Conservation (phyloP, 1,140 invertebrate species). For the Megalonaias nervosa region DNA sequence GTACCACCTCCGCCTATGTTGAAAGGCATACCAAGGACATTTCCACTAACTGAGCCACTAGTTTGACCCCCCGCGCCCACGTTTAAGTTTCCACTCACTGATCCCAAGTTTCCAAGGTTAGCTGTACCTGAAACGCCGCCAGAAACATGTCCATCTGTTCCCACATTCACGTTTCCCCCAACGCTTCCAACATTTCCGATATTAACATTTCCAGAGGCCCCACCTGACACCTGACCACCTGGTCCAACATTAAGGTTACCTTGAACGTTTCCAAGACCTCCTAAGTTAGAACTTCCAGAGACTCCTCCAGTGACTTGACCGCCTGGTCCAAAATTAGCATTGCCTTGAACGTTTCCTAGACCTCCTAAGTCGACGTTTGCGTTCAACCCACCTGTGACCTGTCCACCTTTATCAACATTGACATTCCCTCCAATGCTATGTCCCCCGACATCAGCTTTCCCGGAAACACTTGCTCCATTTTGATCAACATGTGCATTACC, state of each 20-base stretch:
- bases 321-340: not conserved
- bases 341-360: conserved; percentile 6
- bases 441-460: not conserved
- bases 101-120: too few relatives aligned
- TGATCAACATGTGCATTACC: conserved; percentile 8
- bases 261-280: not conserved
- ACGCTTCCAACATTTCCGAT: too few relatives aligned
- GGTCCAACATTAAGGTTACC: not conserved
- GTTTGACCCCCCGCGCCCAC: too few relatives aligned
- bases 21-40: too few relatives aligned
- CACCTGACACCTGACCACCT: not conserved
- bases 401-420: conserved; percentile 5
- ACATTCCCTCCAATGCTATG: conserved; percentile 8
- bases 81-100: too few relatives aligned
- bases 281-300: conserved; percentile 3
- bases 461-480: conserved; percentile 2
- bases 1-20: not conserved
- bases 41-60: too few relatives aligned
- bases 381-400: not conserved
- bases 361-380: not conserved
- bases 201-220: too few relatives aligned
- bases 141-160: too few relatives aligned
- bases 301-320: not conserved
- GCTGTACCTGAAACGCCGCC: too few relatives aligned
- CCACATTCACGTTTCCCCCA: too few relatives aligned